A percentile compares a stretch with the other conserved stretches of the same genome.
Conservation (phyloP, 1,140 invertebrate species). For the Drosophila albomicans region DNA sequence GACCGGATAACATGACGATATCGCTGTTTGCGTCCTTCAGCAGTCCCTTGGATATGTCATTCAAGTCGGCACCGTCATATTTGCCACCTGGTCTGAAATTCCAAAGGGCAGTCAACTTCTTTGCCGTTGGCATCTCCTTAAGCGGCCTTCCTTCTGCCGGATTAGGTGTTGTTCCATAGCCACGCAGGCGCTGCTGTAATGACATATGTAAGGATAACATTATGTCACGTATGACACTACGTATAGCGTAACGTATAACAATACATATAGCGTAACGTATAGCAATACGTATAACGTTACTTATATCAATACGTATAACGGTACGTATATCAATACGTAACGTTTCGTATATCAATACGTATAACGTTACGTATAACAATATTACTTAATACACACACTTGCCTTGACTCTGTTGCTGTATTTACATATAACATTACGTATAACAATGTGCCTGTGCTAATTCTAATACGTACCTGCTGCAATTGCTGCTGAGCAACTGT, state of each 20-base stretch:
- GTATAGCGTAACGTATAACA: too few relatives aligned
- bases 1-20: slow-evolving; percentile 35
- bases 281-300: too few relatives aligned
- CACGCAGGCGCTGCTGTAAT: neutral
- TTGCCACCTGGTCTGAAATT: slow-evolving; percentile 48
- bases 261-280: too few relatives aligned
- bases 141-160: slow-evolving; percentile 32
- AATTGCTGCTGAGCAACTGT: slow-evolving; percentile 14
- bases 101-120: slow-evolving; percentile 21
- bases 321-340: too few relatives aligned
- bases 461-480: slow-evolving; percentile 5
- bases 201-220: neutral
- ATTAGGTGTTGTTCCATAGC: slow-evolving; percentile 16
- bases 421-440: too few relatives aligned
- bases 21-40: slow-evolving; percentile 30
- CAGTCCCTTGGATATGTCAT: slow-evolving; percentile 13
- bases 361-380: too few relatives aligned
- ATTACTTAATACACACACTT: too few relatives aligned
- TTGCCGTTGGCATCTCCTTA: slow-evolving; percentile 39
- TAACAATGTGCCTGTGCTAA: neutral
- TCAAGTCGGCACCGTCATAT: slow-evolving; percentile 28
- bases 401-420: too few relatives aligned
- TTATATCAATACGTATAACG: too few relatives aligned
- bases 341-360: too few relatives aligned
- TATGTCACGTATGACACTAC: neutral